Evolutionary conservation across 2,113 vertebrate genomes (phyloP), one percentile per base, ranked within the genome.

Genomic region (Thamnophis sirtalis): DNA sequence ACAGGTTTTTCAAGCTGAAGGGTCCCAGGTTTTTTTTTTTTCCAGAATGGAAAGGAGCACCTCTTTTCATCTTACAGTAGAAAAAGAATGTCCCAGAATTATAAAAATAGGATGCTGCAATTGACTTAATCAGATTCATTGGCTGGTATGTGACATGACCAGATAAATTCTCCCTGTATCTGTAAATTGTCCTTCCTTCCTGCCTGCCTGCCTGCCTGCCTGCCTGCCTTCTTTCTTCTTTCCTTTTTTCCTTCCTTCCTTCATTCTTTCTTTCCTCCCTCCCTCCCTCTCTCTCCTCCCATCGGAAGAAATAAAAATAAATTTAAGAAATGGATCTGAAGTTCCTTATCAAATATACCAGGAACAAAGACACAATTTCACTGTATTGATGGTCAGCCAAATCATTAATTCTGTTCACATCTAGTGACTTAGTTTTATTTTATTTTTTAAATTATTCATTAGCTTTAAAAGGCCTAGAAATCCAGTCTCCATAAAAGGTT

Each of bases 31-130:
- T 73, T 15, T 73, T 3, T 73, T 73, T 15, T 73, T 73, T 73
- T 73, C 58, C 58, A 33, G 26, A 51, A 13, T 43, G 55, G 4
- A 53, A 53, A 33, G 92, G 91, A 91, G 28, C 6, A 7, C 26
- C 73, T 88, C 3, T 93, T 94, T 94, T 89, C 91, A 96, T 94
- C 93, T 87, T 53, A 55, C 43, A 89, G 90, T 91, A 93, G 89
- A 24, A 15, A 10, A 68, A n/a, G 8, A 88, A 93, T 94, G 43
- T 87, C 94, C 54, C 88, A 94, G 21, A 51, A 88, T 38, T 54
- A 21, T n/a, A 28, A 0, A 0, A 56, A 43, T 84, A 9, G 54
- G 43, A 54, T 93, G 92, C 26, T 28, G 7, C 28, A 38, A 55
- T 92, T 0, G 7, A 53, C 86, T 93, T 93, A 91, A 49, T 54